Conservation (phyloP, 2,888 invertebrate species). For the Drosophila koepferae region DNA sequence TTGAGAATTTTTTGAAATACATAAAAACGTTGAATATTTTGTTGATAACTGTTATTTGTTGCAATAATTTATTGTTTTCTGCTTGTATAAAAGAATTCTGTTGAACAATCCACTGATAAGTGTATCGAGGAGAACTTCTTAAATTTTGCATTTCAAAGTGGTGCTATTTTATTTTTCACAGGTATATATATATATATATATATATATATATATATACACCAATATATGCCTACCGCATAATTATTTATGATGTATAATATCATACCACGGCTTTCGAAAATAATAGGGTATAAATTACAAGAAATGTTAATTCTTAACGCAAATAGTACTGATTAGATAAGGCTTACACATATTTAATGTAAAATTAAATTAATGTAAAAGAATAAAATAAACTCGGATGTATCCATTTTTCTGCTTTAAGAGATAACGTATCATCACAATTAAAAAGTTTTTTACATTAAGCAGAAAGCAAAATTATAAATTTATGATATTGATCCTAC, state of each 20-base stretch:
- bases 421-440: slow-evolving; percentile 18
- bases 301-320: slow-evolving; percentile 39
- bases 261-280: slow-evolving; percentile 19
- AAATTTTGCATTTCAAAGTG: too few species aligned
- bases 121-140: too few species aligned
- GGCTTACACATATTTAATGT: slow-evolving; percentile 71
- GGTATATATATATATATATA: too few species aligned
- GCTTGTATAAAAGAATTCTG: too few species aligned
- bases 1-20: too few species aligned
- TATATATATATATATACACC: too few species aligned
- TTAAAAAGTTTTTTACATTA: slow-evolving; percentile 26
- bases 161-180: too few species aligned
- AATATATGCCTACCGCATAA: background rate
- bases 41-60: too few species aligned
- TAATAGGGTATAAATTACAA: slow-evolving; percentile 19
- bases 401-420: slow-evolving; percentile 37
- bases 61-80: too few species aligned
- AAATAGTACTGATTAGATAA: slow-evolving; percentile 79
- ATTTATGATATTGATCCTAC: slow-evolving; percentile 30
- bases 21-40: too few species aligned
- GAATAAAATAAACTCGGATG: slow-evolving; percentile 7
- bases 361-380: slow-evolving; percentile 28
- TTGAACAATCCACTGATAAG: too few species aligned
- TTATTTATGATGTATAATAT: slow-evolving; percentile 18
- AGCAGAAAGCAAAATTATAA: slow-evolving; percentile 7